These are phyloP conservation scores for Characodon lateralis DNA, from an alignment of 2,797 vertebrate species.

Conservation along the genomic window DNA sequence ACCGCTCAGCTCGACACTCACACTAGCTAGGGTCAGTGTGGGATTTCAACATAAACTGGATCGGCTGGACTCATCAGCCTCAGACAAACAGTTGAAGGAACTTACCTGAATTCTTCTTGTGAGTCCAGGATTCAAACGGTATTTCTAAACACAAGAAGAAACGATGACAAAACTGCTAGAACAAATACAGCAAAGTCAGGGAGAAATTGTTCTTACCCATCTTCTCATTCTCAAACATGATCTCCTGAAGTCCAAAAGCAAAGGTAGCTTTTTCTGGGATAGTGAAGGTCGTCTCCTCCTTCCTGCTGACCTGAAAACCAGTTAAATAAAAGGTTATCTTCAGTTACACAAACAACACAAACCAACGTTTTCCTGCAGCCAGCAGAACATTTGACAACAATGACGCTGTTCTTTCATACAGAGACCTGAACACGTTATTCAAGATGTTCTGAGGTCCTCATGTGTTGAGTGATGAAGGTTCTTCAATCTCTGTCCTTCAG, in stretches of 20 bases:
- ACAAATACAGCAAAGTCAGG: background rate
- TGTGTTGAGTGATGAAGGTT: no score
- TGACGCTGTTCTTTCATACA: no score
- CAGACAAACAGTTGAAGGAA: background rate
- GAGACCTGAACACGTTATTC: background rate
- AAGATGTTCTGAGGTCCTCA: no score
- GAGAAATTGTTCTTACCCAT: conserved; percentile 1
- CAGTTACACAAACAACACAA: background rate
- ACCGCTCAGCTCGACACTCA: no score
- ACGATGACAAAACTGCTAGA: background rate
- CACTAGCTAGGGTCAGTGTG: background rate
- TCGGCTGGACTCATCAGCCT: background rate
- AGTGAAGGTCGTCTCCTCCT: conserved; percentile 10
- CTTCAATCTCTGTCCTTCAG: no score
- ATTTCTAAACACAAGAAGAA: conserved; percentile 11
- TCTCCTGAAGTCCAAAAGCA: conserved; percentile 20
- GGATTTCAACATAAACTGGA: background rate
- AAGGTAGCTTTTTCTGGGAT: conserved; percentile 14
- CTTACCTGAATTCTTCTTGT: background rate
- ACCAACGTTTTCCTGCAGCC: no score
- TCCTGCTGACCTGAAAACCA: conserved; percentile 5
- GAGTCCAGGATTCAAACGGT: background rate
- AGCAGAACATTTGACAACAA: no score
- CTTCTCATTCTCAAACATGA: background rate
- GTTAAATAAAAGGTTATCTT: background rate